Conservation (phyloP, 2,113 vertebrate genomes). For the Pedionomus torquatus region DNA sequence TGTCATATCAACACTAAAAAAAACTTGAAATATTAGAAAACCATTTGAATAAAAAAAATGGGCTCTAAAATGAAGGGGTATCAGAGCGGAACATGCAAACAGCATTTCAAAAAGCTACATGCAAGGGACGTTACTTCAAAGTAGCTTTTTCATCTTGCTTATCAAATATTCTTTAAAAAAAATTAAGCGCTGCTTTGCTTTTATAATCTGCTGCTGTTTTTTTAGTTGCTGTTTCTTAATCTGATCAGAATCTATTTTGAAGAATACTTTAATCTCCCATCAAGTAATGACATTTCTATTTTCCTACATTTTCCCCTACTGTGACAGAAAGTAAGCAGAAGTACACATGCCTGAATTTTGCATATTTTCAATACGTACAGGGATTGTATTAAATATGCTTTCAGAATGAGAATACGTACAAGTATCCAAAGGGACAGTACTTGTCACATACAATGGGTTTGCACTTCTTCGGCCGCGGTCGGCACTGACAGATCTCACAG, state of each 20-base stretch:
- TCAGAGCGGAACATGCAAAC: neutral
- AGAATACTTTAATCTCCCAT: neutral
- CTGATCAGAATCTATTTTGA: neutral
- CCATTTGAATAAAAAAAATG: neutral
- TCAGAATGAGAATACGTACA: conserved; percentile 79
- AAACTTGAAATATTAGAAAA: neutral
- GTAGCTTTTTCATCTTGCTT: neutral
- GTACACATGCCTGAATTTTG: neutral
- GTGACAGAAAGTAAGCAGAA: neutral
- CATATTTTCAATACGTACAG: neutral
- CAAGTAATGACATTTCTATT: neutral
- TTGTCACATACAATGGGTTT: conserved; percentile 84
- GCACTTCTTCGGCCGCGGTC: conserved; percentile 86
- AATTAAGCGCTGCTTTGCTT: neutral
- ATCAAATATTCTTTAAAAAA: neutral
- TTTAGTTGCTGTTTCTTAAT: neutral
- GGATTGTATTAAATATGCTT: neutral
- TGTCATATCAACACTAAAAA: neutral
- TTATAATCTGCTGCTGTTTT: neutral
- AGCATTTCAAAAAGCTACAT: neutral
- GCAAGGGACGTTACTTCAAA: neutral
- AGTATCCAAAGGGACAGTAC: conserved; percentile 87
- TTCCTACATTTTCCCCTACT: neutral
- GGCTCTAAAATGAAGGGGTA: neutral
- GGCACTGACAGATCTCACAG: conserved; percentile 88